Base-by-base conservation (phyloP, 2,797 vertebrate species). In the Molossus molossus region DNA sequence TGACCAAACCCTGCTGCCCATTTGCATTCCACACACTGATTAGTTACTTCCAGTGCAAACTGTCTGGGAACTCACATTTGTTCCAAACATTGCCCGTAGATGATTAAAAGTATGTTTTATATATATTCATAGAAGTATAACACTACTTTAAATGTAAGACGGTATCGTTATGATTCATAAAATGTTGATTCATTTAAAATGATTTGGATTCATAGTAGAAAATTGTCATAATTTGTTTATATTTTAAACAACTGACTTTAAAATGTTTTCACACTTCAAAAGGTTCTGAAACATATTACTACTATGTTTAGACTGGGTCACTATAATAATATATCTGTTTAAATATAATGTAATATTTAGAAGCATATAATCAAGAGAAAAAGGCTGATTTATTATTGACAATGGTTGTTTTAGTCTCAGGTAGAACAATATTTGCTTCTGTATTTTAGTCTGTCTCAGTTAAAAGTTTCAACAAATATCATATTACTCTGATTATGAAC, bases 401-500 rank as follows among this genome's bases (percentile, higher is more conserved):
- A 76, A 20, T 58, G 48, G 14, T 60, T 81, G 2, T 50, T 62
- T 81, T 85, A 88, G 20, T 65, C 6, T 90, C 1, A 27, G 37
- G 11, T 87, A 65, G 15, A 81, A 90, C 9, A 84, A 33, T 87
- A 87, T 72, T 80, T 94, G 55, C 77, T 93, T 87, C 57, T 75
- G 29, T 73, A 62, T 69, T 87, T 91, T 72, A 87, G 18, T 83
- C 27, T 77, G 48, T 53, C 25, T 80, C 57, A 60, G 37, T 33
- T 33, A 7, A 82, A 85, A 90, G 9, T 96, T 87, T 83, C 81
- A 87, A 70, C 9, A 92, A 90, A 85, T 75, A 79, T 40, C 33
- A n/a, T 25, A 45, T 72, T 69, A 57, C 62, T 73, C 40, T 92
- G 40, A 55, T 37, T 60, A 89, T 55, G 58, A 86, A 92, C 27